These are phyloP conservation scores for Solea solea DNA, from an alignment of 2,113 vertebrate genomes.

Conservation along the genomic window DNA sequence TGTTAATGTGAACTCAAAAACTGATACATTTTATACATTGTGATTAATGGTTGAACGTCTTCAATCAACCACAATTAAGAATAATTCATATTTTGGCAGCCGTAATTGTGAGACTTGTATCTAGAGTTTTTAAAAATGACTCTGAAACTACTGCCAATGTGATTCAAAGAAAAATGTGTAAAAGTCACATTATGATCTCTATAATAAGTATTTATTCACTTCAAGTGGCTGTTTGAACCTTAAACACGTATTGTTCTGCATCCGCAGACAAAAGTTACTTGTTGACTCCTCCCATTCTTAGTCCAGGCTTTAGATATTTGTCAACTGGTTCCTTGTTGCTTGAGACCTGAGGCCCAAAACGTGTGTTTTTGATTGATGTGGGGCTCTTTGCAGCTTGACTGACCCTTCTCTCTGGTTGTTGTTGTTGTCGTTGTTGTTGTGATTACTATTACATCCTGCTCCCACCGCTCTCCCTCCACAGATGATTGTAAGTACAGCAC, in stretches of 20 bases:
- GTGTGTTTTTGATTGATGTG: constrained; percentile 77
- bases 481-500: constrained; percentile 99
- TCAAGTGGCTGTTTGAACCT: constrained; percentile 17
- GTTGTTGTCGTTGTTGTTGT: constrained; percentile 82
- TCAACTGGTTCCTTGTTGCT: constrained; percentile 32
- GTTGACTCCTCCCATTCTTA: constrained; percentile 6
- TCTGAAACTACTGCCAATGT: too few species aligned
- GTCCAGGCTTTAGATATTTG: constrained; percentile 28
- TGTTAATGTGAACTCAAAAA: too few species aligned
- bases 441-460: constrained; percentile 83
- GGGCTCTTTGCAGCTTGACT: constrained; percentile 85
- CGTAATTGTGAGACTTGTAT: too few species aligned
- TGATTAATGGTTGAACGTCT: too few species aligned
- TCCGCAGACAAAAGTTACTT: background rate
- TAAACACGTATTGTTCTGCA: background rate
- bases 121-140: too few species aligned
- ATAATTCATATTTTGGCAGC: too few species aligned
- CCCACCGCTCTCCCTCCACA: constrained; percentile 86
- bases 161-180: too few species aligned
- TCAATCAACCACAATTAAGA: too few species aligned
- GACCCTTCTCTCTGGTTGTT: constrained; percentile 86
- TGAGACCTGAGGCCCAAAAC: constrained; percentile 49
- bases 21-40: too few species aligned
- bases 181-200: background rate
- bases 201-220: background rate